Base-by-base conservation (phyloP, 2,113 vertebrate species). In the Rhinoptilus africanus region DNA sequence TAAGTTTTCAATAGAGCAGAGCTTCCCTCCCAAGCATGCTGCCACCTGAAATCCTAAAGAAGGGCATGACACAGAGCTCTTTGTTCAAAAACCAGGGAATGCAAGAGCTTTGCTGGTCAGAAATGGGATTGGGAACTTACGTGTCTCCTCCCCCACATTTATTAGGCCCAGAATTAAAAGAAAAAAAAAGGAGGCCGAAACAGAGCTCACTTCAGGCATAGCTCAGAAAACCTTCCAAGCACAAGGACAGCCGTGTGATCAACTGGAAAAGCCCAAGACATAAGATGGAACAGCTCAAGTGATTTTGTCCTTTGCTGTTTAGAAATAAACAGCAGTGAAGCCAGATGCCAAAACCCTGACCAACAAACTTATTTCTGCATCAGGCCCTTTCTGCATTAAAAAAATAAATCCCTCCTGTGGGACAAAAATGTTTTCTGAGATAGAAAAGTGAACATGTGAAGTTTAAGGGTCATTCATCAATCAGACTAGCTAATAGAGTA, bases 81-180 rank as follows among this genome's bases (percentile, higher is more conserved):
- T 97, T 98, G 95, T 98, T 97, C 71, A 80, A 83, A 93, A 60
- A 86, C 39, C 74, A 91, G 94, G 62, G 96, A 92, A 79, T 23
- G 21, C 13, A 94, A 87, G 78, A 92, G 91, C 76, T 92, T 89
- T 96, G 87, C 75, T 62, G 57, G 78, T 84, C n/a, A 90, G 78
- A 81, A 91, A 53, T 7, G 3, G 75, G 66, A 80, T 21, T 56
- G 69, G 79, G 80, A 85, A 93, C 88, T 93, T 88, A 56, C 0
- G 0, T 37, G 43, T 53, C 56, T 47, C 79, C 92, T 80, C 78
- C 91, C 66, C 45, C 23, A 7, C 4, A 21, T 86, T 94, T 85
- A 89, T 89, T 84, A 68, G 37, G 20, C 41, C 28, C 86, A 80
- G 54, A 90, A 86, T 80, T 73, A 81, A 76, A 75, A 35, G 35